phyloP scores from a whole-genome alignment of 1,140 invertebrate genomes.

The Cardiocondyla obscurior region DNA sequence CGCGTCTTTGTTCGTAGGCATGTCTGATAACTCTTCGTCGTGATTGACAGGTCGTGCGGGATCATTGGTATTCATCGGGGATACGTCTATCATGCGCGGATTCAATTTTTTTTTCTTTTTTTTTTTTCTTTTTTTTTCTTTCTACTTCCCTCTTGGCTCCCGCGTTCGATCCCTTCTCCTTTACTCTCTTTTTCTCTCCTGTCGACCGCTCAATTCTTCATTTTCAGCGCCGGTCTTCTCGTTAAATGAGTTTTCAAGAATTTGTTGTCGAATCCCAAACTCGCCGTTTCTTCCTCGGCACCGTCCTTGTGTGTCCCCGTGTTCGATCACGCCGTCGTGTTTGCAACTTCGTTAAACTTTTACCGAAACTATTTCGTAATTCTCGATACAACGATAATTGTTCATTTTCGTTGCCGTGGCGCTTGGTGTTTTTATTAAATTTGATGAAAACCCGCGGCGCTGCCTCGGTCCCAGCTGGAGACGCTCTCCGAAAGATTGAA shows the following conservation, averaged over 20 bases:
- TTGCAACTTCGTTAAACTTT: slow-evolving; percentile 46
- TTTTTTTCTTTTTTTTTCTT: not conserved
- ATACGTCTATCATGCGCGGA: slow-evolving; percentile 46
- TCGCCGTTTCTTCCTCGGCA: not conserved
- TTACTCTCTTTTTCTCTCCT: not conserved
- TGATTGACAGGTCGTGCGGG: slow-evolving; percentile 58
- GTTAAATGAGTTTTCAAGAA: slow-evolving; percentile 57
- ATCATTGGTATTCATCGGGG: slow-evolving; percentile 55
- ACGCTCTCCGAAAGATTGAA: not conserved
- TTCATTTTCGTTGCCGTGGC: slow-evolving; percentile 22
- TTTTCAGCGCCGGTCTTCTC: slow-evolving; percentile 50
- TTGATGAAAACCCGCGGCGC: not conserved
- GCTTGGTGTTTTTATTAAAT: slow-evolving; percentile 35
- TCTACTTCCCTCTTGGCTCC: no score
- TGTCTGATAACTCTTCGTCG: slow-evolving; percentile 47
- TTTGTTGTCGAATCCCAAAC: slow-evolving; percentile 31
- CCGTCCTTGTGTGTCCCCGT: not conserved
- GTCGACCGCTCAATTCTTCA: not conserved
- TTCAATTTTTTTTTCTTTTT: slow-evolving; percentile 10
- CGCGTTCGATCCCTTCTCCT: not conserved
- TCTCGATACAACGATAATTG: slow-evolving; percentile 36
- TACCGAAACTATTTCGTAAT: slow-evolving; percentile 9
- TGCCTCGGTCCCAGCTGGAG: not conserved
- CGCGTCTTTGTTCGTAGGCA: slow-evolving; percentile 59
- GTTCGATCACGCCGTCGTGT: slow-evolving; percentile 8